Conservation (phyloP, 2,888 invertebrate species). For the Volucella inanis region DNA sequence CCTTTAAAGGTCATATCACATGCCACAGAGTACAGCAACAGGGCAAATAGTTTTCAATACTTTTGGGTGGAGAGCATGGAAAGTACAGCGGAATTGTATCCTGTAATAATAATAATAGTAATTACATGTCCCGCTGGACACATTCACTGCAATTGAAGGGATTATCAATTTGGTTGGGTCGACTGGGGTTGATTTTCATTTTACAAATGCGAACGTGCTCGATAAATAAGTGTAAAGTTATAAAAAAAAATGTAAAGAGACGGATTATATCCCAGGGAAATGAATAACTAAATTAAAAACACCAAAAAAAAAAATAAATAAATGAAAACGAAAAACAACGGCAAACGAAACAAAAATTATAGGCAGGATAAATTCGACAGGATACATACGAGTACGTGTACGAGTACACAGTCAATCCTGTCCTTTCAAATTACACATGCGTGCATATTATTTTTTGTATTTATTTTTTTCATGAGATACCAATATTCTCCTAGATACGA, state of each 20-base stretch:
- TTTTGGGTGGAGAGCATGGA: neutral
- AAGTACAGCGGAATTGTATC: conserved; percentile 61
- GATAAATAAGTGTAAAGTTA: conserved; percentile 41
- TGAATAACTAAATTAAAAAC: conserved; percentile 41
- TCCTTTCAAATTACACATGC: conserved; percentile 66
- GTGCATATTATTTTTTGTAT: conserved; percentile 28
- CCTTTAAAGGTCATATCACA: too few species aligned
- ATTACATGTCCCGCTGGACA: conserved; percentile 71
- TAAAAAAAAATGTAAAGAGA: neutral
- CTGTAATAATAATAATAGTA: conserved; percentile 73
- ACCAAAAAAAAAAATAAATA: conserved; percentile 3
- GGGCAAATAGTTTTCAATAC: conserved; percentile 56
- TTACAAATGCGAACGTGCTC: conserved; percentile 10
- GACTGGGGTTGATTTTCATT: neutral
- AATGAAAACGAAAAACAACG: conserved; percentile 17
- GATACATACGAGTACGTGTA: conserved; percentile 3
- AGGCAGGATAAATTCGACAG: conserved; percentile 29
- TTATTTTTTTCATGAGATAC: neutral
- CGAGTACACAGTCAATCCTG: conserved; percentile 8
- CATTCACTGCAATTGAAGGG: conserved; percentile 66
- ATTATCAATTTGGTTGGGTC: conserved; percentile 65
- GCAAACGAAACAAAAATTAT: conserved; percentile 6
- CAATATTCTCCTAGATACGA: too few species aligned
- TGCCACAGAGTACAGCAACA: conserved; percentile 35
- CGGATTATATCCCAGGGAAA: conserved; percentile 41